Evolutionary conservation across 1,140 invertebrate species (phyloP).

Genomic region (Andricus grossulariae): DNA sequence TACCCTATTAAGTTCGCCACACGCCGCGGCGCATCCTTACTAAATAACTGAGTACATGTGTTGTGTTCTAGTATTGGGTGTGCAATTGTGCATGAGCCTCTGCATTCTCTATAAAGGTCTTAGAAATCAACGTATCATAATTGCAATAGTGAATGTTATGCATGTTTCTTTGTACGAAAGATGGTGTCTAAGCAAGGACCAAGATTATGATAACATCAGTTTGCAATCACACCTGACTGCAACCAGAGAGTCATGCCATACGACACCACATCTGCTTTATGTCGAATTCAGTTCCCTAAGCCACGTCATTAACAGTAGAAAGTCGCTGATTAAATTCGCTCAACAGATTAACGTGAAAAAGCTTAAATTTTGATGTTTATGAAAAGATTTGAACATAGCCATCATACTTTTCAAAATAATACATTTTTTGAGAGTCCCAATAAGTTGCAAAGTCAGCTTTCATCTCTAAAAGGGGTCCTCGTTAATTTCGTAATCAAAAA

Average conservation of each 20-base stretch:
- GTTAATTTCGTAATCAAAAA: constrained; percentile 35
- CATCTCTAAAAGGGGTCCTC: neutral
- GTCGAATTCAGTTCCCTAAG: neutral
- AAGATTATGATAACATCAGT: constrained; percentile 53
- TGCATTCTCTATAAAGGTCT: neutral
- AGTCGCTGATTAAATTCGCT: neutral
- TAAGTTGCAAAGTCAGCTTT: neutral
- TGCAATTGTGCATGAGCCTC: neutral
- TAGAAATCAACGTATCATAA: neutral
- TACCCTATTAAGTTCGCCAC: neutral
- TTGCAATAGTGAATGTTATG: constrained; percentile 23
- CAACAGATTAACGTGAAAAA: neutral
- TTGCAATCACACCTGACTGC: constrained; percentile 59
- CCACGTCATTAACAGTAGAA: constrained; percentile 9
- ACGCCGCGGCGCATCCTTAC: neutral
- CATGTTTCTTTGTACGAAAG: constrained; percentile 28
- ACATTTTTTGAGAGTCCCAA: neutral
- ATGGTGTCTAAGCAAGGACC: constrained; percentile 39
- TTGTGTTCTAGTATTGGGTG: neutral
- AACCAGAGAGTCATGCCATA: constrained; percentile 56
- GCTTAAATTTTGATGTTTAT: neutral
- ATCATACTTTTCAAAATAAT: no score
- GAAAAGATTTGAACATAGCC: neutral
- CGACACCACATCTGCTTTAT: constrained; percentile 53
- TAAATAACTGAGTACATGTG: neutral